Conservation (phyloP, 2,113 vertebrate genomes). For the Campylomormyrus numenius region DNA sequence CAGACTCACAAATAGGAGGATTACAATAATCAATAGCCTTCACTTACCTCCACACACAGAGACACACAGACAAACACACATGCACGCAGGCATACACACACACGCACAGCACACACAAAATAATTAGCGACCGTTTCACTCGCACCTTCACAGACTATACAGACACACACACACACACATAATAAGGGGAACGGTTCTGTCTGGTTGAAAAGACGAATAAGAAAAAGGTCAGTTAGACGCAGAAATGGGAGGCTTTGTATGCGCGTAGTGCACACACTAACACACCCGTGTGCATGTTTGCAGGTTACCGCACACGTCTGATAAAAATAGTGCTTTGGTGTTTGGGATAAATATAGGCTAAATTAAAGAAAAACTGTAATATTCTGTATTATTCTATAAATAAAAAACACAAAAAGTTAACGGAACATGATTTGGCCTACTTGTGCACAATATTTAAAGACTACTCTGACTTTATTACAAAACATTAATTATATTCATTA, state of each 20-base stretch:
- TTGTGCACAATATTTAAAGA: background rate
- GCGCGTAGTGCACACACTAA: conserved; percentile 24
- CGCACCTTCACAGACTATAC: conserved; percentile 12
- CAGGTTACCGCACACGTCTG: background rate
- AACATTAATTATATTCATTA: background rate
- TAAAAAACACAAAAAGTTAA: background rate
- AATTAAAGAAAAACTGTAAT: background rate
- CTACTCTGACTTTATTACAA: background rate
- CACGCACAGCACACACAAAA: conserved; percentile 30
- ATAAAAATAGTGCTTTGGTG: background rate
- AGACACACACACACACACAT: conserved; percentile 14
- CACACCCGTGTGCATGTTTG: background rate
- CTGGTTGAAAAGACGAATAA: conserved; percentile 50
- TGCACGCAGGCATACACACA: conserved; percentile 28
- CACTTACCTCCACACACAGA: conserved; percentile 60
- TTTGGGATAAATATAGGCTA: background rate
- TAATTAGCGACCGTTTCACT: conserved; percentile 57
- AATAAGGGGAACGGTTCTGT: conserved; percentile 62
- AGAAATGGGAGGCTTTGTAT: conserved; percentile 30
- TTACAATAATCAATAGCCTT: conserved; percentile 77
- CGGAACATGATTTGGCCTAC: background rate
- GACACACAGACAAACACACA: conserved; percentile 30
- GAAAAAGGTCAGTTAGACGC: conserved; percentile 61
- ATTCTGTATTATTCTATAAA: background rate
- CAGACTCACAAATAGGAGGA: conserved; percentile 74